Evolutionary conservation across 2,888 invertebrate genomes (phyloP).

Genomic region (Callimorpha dominula): DNA sequence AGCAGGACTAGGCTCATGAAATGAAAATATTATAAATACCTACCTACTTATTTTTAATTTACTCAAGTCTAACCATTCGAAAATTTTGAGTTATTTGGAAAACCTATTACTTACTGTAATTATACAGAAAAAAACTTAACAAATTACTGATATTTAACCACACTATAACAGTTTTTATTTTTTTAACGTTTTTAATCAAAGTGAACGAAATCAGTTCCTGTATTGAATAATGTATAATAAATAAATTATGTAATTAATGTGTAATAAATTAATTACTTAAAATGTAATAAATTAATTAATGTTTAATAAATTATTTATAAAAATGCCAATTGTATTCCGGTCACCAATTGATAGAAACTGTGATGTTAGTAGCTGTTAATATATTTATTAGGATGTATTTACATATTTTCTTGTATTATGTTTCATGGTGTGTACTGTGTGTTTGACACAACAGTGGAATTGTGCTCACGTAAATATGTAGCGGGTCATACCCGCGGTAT

Average conservation of each 20-base stretch:
- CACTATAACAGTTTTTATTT: neutral
- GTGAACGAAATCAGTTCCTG: conserved; percentile 12
- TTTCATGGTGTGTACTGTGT: conserved; percentile 62
- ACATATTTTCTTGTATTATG: conserved; percentile 49
- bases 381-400: conserved; percentile 67
- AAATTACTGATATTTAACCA: too few species aligned
- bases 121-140: too few species aligned
- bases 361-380: conserved; percentile 69
- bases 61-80: too few species aligned
- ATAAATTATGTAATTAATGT: neutral
- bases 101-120: too few species aligned
- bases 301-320: conserved; percentile 13
- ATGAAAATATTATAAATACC: neutral
- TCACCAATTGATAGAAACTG: conserved; percentile 70
- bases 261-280: neutral
- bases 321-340: conserved; percentile 51
- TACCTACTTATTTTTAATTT: neutral
- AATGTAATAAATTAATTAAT: conserved; percentile 4
- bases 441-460: conserved; percentile 74
- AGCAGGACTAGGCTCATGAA: neutral
- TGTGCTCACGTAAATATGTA: conserved; percentile 65
- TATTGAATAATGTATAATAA: conserved; percentile 4
- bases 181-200: neutral
- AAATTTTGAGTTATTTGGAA: neutral
- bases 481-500: conserved; percentile 2